A percentile compares a stretch with the other conserved stretches of the same genome.
These are phyloP conservation scores for Microcebus lehilahytsara DNA, from an alignment of 2,113 vertebrate genomes.

Conservation along the genomic window DNA sequence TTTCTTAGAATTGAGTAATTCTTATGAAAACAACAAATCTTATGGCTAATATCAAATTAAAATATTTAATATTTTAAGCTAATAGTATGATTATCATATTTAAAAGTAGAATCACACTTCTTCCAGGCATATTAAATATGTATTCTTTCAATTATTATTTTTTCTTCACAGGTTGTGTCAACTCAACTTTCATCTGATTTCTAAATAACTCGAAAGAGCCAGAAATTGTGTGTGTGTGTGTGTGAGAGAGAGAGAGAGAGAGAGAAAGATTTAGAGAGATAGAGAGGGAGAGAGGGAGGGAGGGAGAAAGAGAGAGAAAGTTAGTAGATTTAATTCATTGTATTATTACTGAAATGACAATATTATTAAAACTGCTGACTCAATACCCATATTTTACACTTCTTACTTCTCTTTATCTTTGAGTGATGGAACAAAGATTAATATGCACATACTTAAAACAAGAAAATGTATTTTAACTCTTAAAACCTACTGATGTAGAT, in stretches of 20 bases:
- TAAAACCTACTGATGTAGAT: neutral
- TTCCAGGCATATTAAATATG: neutral
- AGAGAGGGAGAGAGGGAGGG: no score
- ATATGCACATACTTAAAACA: neutral
- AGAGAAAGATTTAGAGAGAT: neutral
- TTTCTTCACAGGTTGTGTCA: neutral
- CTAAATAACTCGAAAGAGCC: neutral
- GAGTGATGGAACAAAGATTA: neutral
- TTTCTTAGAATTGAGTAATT: neutral
- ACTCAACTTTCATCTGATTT: neutral
- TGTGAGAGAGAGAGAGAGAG: no score
- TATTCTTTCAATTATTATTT: neutral
- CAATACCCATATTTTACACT: neutral
- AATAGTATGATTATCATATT: neutral
- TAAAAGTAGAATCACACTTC: neutral
- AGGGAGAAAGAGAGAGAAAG: neutral
- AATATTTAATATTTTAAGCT: neutral
- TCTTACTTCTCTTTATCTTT: neutral
- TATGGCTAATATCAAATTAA: neutral
- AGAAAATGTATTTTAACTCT: constrained; percentile 26
- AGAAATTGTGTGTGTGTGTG: neutral
- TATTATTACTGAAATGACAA: neutral
- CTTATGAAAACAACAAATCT: neutral
- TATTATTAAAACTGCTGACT: neutral
- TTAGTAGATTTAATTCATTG: neutral